Evolutionary conservation across 2,888 invertebrate species (phyloP).

Genomic region (Fissipunctia ypsillon): DNA sequence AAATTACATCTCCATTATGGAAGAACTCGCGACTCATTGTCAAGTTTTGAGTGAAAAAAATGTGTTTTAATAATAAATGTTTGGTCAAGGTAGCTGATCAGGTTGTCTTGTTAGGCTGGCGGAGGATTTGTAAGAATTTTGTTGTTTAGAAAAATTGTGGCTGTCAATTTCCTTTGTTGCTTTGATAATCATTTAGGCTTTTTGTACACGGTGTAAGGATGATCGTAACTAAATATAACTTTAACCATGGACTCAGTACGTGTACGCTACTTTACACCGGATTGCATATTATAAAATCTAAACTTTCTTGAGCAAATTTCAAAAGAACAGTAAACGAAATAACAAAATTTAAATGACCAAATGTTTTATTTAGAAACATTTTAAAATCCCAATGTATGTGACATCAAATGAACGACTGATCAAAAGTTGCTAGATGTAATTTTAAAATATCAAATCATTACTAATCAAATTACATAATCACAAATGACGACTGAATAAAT

Average conservation of each 20-base stretch:
- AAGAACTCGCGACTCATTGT: constrained; percentile 77
- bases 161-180: not conserved
- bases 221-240: not conserved
- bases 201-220: not conserved
- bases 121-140: not conserved
- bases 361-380: no score
- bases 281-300: no score
- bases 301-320: no score
- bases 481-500: no score
- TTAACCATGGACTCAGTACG: not conserved
- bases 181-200: not conserved
- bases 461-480: no score
- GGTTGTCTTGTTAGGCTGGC: constrained; percentile 12
- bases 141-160: not conserved
- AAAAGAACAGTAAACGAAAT: no score
- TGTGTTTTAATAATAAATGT: constrained; percentile 45
- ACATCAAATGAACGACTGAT: no score
- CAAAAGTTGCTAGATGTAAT: no score
- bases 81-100: constrained; percentile 39
- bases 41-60: constrained; percentile 61
- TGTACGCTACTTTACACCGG: no score
- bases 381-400: no score
- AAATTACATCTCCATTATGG: constrained; percentile 79
- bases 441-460: no score
- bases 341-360: no score